These are phyloP conservation scores for Geodia barretti DNA, from an alignment of 37 sponge, comb jelly and placozoan species.

Conservation along the genomic window DNA sequence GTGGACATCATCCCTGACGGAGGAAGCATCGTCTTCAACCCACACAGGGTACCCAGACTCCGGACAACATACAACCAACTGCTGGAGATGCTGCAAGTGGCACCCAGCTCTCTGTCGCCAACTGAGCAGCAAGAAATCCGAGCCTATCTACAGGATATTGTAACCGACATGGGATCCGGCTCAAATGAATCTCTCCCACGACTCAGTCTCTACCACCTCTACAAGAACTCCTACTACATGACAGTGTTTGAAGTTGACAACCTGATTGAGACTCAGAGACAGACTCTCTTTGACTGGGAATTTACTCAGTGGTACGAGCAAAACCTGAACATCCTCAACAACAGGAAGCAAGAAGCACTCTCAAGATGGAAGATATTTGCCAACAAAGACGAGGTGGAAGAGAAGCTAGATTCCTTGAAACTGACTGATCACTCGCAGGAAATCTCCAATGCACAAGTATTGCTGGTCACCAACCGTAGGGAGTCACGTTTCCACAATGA, in stretches of 20 bases:
- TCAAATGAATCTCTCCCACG: not conserved
- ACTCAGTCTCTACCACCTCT: slow-evolving; percentile 33
- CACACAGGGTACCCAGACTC: not conserved
- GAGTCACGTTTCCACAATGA: slow-evolving; percentile 4
- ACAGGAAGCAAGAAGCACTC: slow-evolving; percentile 5
- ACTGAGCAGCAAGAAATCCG: not conserved
- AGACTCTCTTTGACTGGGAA: not conserved
- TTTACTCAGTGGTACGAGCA: slow-evolving; percentile 29
- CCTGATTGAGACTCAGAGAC: not conserved
- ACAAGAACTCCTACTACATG: slow-evolving; percentile 30
- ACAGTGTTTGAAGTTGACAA: slow-evolving; percentile 4
- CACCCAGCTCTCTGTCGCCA: not conserved
- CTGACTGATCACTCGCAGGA: not conserved
- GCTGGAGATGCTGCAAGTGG: not conserved
- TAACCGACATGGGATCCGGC: not conserved
- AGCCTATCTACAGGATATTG: slow-evolving; percentile 5
- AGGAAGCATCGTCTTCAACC: not conserved
- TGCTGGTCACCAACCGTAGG: slow-evolving; percentile 1
- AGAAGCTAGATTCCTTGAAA: slow-evolving; percentile 3
- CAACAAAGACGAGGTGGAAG: slow-evolving; percentile 31
- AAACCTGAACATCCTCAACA: not conserved
- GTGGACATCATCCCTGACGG: slow-evolving; percentile 17
- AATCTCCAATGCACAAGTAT: slow-evolving; percentile 16
- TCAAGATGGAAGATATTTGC: slow-evolving; percentile 41
- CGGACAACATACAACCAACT: not conserved